phyloP scores from a whole-genome alignment of 2,888 invertebrate species.

The Eurytoma adleriae region DNA sequence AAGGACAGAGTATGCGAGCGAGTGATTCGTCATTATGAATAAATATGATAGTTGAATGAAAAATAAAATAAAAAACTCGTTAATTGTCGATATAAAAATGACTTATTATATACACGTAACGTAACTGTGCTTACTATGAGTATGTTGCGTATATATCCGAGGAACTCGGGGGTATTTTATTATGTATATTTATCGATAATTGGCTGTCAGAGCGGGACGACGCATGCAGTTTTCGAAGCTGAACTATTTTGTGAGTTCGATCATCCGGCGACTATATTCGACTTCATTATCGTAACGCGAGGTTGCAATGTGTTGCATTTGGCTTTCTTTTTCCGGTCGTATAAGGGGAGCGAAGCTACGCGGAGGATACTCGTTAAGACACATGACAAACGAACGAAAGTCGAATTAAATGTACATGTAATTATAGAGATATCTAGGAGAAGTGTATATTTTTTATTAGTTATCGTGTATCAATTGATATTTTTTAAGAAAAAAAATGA shows the following conservation, averaged over 20 bases:
- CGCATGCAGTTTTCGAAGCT: constrained; percentile 55
- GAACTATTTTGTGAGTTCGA: constrained; percentile 50
- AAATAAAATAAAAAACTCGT: constrained; percentile 46
- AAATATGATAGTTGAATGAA: constrained; percentile 34
- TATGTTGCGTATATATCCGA: constrained; percentile 53
- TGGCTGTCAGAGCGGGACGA: constrained; percentile 52
- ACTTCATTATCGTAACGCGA: constrained; percentile 27
- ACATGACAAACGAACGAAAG: constrained; percentile 58
- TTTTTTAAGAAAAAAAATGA: constrained; percentile 53
- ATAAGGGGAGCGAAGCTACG: constrained; percentile 20
- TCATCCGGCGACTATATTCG: constrained; percentile 38
- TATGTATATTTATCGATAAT: constrained; percentile 39
- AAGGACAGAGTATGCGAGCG: constrained; percentile 21
- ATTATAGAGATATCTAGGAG: constrained; percentile 57
- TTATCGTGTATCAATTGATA: constrained; percentile 56
- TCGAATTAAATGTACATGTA: constrained; percentile 58
- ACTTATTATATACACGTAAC: constrained; percentile 51
- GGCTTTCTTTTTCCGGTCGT: constrained; percentile 43
- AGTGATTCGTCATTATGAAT: constrained; percentile 39
- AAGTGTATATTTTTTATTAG: constrained; percentile 60
- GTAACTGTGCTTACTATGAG: constrained; percentile 56
- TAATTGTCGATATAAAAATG: constrained; percentile 57
- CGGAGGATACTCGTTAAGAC: constrained; percentile 7
- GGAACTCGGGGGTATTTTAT: constrained; percentile 53
- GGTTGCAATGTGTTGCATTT: constrained; percentile 32